Base-by-base conservation (phyloP, 2,113 vertebrate genomes). In the Barnardius zonarius region DNA sequence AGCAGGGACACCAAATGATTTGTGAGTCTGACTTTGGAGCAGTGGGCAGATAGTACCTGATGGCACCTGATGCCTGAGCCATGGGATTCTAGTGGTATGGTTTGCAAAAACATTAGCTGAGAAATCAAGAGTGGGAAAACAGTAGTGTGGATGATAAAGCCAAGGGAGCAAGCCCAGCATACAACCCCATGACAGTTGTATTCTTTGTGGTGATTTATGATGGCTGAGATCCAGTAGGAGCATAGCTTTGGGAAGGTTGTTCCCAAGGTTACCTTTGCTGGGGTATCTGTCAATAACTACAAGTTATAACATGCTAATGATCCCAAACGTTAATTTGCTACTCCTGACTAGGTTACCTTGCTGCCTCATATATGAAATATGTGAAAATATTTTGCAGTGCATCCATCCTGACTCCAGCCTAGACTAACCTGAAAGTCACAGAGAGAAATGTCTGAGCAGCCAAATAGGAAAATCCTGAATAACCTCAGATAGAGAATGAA, bases 191-290 rank as follows among this genome's bases (percentile, higher is more conserved):
- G 52, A 44, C 69, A 94, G 39, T 86, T 68, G 31, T 31, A 75
- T 69, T 68, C 62, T 94, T 90, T 79, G 73, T 64, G 73, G 48
- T 83, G 64, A 96, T 93, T 93, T 96, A 77, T 51, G 72, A 33
- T 67, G 61, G 20, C 39, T 37, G 46, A 90, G 43, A 64, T 72
- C 55, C 54, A 92, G 24, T 28, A 87, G 70, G 63, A 84, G 11
- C n/a, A 70, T 10, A 83, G 75, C 48, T 94, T 57, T 72, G 72
- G 55, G 55, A 86, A 80, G 52, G 46, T 19, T 77, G 68, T 78
- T 93, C 49, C 46, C 67, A 92, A 83, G 84, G 55, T 80, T 96
- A 64, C n/a, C 64, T 90, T 49, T 83, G 49, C 67, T 80, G 67
- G 67, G 39, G 28, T 69, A 63, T 88, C 86, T 74, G 75, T 95